Evolutionary conservation across 1,140 invertebrate species (phyloP), one percentile per base, ranked within the genome.

Genomic region (Chymomyza costata): DNA sequence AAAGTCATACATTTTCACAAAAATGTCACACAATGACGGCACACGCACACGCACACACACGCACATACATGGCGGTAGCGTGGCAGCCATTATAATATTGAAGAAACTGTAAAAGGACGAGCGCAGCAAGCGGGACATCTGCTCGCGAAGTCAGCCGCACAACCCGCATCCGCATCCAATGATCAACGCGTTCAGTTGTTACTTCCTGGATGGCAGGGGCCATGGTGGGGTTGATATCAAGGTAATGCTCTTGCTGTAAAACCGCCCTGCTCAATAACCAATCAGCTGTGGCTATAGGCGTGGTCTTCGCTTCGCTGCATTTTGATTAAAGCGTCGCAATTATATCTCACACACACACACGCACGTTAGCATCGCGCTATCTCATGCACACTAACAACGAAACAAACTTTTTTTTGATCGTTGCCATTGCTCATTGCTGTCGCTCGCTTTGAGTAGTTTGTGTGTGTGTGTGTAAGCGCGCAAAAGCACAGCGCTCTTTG

Each of bases 1-100:
- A 82, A 76, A 74, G 66, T 68, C 73, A 80, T 61, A 58, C 59
- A 74, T 70, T 69, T 63, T 53, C 40, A 65, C 56, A 60, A 46
- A 58, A 67, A 60, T 65, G 68, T 65, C 61, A 63, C 61, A 56
- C 43, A 61, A 47, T 40, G 50, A 43, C 28, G 47, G 53, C 56
- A 59, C 31, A 59, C 50, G 16, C 41, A 39, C 28, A 46, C 17
- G 44, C 35, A 38, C 10, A 21, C 17, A 16, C 21, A 39, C 28
- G 38, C 44, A 11, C 37, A 30, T 7, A 31, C n/a, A 19, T 6
- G 38, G 1, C 7, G 17, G 6, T 11, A 41, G 34, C 2, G 18
- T 44, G 41, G 59, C 49, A 64, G 50, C 65, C 48, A 65, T 52
- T 53, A 62, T 7, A 3, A 19, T n/a, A 39, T n/a, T n/a, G 6